Base-by-base conservation (phyloP, 1,140 invertebrate genomes). In the Macrostomum lignano region DNA sequence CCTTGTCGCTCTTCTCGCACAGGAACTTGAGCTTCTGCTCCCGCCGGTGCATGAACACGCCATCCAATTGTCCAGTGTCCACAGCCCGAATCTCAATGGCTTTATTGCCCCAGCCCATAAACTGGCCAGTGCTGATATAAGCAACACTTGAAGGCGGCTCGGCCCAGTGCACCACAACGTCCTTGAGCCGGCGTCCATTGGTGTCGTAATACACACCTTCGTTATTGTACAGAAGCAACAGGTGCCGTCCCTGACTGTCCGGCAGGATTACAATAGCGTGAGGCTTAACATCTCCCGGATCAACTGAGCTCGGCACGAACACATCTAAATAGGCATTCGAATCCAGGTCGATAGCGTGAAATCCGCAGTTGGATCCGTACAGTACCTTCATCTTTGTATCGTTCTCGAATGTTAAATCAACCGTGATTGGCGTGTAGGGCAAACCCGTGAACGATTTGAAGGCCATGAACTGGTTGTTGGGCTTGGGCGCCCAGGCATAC, bases 71-170 rank as follows among this genome's bases (percentile, higher is more conserved):
- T 31, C 86, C 86, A 36, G 78, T 86, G 52, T 86, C 82, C 11
- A 91, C 82, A 44, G 78, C 48, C 23, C 57, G 44, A 39, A 82
- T 81, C 64, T 98, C 91, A 50, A 98, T 96, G 41, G 88, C 91
- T 62, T 96, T 98, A 62, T 98, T 94, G 43, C 91, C 91, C 91
- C 91, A 98, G 34, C 91, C 91, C 88, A 98, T 96, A 37, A 98
- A 91, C 63, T 96, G 86, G 43, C 82, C 82, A 35, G 84, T 94
- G 36, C 81, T 81, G 43, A 93, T 93, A 51, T 84, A 93, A 10
- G 84, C 58, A 23, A 64, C 61, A 35, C 60, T 63, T 20, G 84
- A 93, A 20, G 91, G 91, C 71, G 93, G 79, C 61, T 98, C 91
- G 36, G 91, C 88, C 91, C 91, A 98, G 65, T 98, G 67, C 23